These are phyloP conservation scores for Babylonia areolata DNA, from an alignment of 1,140 invertebrate genomes.

Conservation along the genomic window DNA sequence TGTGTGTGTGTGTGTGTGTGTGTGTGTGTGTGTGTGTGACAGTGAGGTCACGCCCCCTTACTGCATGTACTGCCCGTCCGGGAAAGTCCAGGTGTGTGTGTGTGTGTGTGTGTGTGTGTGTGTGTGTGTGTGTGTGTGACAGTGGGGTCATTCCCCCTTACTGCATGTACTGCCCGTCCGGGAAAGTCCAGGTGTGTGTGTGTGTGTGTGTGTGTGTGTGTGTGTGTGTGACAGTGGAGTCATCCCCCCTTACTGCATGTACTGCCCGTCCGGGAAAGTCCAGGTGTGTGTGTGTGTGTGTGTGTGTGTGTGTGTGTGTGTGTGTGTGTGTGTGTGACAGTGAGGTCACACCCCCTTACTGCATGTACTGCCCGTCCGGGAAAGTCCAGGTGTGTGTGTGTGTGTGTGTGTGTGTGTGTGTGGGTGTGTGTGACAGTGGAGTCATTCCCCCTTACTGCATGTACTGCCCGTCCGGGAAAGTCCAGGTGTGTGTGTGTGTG, in stretches of 20 bases:
- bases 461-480: constrained; percentile 10
- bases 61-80: constrained; percentile 34
- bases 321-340: neutral
- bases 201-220: neutral
- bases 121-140: neutral
- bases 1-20: neutral
- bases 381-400: neutral
- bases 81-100: constrained; percentile 27
- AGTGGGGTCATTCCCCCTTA: constrained; percentile 19
- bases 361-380: neutral
- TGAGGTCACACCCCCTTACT: neutral
- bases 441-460: neutral
- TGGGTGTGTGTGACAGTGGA: neutral
- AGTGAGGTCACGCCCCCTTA: constrained; percentile 22
- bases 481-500: constrained; percentile 3
- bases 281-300: neutral
- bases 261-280: neutral
- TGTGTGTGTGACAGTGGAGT: constrained; percentile 1
- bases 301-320: neutral
- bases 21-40: neutral
- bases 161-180: constrained; percentile 34
- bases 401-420: neutral
- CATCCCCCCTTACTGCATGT: constrained; percentile 28
- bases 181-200: constrained; percentile 25
- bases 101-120: no score